Base-by-base conservation (phyloP, 2,797 vertebrate species). In the Semotilus atromaculatus region DNA sequence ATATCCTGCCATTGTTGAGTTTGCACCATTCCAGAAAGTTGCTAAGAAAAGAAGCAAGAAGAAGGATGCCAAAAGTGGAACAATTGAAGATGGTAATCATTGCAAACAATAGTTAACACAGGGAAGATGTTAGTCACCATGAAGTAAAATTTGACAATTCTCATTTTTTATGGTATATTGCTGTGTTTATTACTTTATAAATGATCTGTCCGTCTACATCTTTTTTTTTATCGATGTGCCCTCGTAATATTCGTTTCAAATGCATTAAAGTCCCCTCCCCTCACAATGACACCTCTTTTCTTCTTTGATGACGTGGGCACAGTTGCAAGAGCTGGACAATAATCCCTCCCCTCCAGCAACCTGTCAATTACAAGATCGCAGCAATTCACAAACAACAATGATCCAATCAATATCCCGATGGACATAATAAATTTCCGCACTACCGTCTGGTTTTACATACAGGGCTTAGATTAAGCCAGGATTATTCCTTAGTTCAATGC, bases 1-100 rank as follows among this genome's bases (percentile, higher is more conserved):
- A 92, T 99, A 98, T 90, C 94, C 97, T 88, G 98, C 98, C 48
- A 91, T 99, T 80, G 98, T 99, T 88, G 98, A 99, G 92, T 99
- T 99, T 95, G 98, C 98, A 76, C 98, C 98, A 86, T 99, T 99
- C 94, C 98, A 99, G 94, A 99, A 99, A 95, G 95, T 96, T 89
- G 95, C 97, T 89, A 99, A 99, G 94, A 99, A 98, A 95, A 98
- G 96, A 93, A 97, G 66, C 87, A 99, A 99, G 94, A 99, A 99
- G 90, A 99, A 95, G 90, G 98, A 99, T 91, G 96, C 97, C 77
- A 99, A 99, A 94, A 96, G 94, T 92, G 98, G 98, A 89, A 98
- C 98, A 76, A 98, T 99, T 1, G 94, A 95, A 86, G 98, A 99
- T 91, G 98, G 98, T 99, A 64, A 31, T 31, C 16, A 64, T 31